Evolutionary conservation across 2,797 vertebrate species (phyloP).

Genomic region (Aldrovandia affinis): DNA sequence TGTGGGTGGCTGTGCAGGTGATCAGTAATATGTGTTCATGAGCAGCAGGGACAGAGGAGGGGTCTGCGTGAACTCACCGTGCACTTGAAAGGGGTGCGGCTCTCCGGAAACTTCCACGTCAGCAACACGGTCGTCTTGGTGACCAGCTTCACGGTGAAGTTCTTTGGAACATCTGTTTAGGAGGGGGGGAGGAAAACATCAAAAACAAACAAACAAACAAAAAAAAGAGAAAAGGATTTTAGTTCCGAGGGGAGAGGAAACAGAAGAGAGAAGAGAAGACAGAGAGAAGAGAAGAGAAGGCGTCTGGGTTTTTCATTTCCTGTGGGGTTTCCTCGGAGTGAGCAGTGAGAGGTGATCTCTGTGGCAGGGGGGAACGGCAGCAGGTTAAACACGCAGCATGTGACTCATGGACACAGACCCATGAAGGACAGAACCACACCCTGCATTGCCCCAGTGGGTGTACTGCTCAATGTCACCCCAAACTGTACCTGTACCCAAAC

Average conservation of each 20-base stretch:
- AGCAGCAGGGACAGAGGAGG: no score
- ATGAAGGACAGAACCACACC: constrained; percentile 64
- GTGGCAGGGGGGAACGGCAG: constrained; percentile 70
- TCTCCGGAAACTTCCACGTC: constrained; percentile 93
- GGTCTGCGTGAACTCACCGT: constrained; percentile 80
- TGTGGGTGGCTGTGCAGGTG: not conserved
- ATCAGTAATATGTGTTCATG: no score
- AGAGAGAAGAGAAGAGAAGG: constrained; percentile 54
- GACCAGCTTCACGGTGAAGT: constrained; percentile 96
- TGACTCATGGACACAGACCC: constrained; percentile 71
- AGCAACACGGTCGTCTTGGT: constrained; percentile 91
- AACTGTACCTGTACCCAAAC: not conserved
- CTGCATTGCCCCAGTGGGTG: constrained; percentile 60
- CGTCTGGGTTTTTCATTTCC: constrained; percentile 48
- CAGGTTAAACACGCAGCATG: constrained; percentile 75
- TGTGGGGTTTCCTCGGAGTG: constrained; percentile 64
- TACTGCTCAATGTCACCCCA: constrained; percentile 58
- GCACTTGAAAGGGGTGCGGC: constrained; percentile 77
- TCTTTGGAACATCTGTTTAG: constrained; percentile 91
- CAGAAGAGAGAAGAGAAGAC: constrained; percentile 51
- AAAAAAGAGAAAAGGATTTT: constrained; percentile 27
- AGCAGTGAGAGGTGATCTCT: constrained; percentile 70
- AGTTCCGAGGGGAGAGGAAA: constrained; percentile 47
- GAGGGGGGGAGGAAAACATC: constrained; percentile 43
- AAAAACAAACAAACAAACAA: constrained; percentile 9